Evolutionary conservation across 2,113 vertebrate species (phyloP), one percentile per base, ranked within the genome.

Genomic region (Prinia subflava): DNA sequence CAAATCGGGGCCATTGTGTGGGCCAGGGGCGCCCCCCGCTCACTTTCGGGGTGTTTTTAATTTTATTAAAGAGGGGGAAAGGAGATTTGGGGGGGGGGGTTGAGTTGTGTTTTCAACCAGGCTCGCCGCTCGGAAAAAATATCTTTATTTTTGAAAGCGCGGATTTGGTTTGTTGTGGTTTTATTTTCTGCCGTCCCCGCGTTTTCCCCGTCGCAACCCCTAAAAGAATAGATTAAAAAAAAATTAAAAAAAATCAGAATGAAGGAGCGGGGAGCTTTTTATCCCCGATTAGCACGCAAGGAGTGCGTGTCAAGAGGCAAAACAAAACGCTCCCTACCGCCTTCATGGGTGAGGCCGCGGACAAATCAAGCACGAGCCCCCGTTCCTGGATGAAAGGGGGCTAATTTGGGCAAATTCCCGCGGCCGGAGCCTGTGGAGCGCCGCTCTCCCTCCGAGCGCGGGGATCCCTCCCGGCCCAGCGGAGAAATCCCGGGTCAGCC

Each of bases 1-100:
- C 70, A 96, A 96, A 97, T 89, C 89, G 93, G 85, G 33, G 59
- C 92, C 74, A 96, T 97, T 98, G 96, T 97, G 95, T 35, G 23
- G 7, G 6, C 39, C n/a, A 3, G 37, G 23, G 64, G 63, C 63
- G 55, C n/a, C 71, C 73, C 81, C 81, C 65, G 33, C 47, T 31
- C 70, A n/a, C 21, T 90, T 68, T 92, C 82, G 20, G 47, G 80
- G 56, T 73, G 74, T 27, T 60, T 93, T 89, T 41, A 15, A 33
- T 90, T 91, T 74, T 83, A 28, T 73, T 53, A 17, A 27, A 46
- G 9, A 87, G 13, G 18, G 92, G 13, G 21, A 31, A 15, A 22
- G 5, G 65, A 22, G 16, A 19, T 83, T 76, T 18, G 4, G 7
- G 16, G 13, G 6, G 27, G 21, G 14, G 5, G 42, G 15, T 74